A percentile compares a stretch with the other conserved stretches of the same genome.
phyloP scores from a whole-genome alignment of 1,140 invertebrate species.

The Drosophila novamexicana region DNA sequence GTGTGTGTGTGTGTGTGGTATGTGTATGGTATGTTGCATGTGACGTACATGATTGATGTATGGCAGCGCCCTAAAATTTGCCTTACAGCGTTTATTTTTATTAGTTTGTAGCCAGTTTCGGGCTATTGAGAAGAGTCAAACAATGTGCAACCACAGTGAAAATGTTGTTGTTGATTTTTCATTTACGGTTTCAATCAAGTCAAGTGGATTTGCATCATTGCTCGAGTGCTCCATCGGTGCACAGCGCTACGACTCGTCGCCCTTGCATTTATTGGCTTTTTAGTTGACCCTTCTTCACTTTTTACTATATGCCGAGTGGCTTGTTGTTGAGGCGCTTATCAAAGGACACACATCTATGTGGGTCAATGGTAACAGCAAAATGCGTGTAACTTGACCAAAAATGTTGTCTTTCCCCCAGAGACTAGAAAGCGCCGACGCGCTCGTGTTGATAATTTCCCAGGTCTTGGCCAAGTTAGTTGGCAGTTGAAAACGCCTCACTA shows the following conservation, averaged over 20 bases:
- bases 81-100: conserved; percentile 56
- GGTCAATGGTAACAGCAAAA: conserved; percentile 59
- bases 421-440: neutral
- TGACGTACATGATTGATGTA: conserved; percentile 64
- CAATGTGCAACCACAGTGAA: conserved; percentile 26
- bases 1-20: neutral
- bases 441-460: conserved; percentile 34
- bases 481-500: neutral
- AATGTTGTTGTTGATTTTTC: conserved; percentile 60
- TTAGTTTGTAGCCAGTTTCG: conserved; percentile 49
- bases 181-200: conserved; percentile 79
- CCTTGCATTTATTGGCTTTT: conserved; percentile 57
- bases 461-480: conserved; percentile 60
- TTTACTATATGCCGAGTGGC: neutral
- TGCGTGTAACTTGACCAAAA: conserved; percentile 35
- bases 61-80: conserved; percentile 39
- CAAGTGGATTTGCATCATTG: conserved; percentile 74
- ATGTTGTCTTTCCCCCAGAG: conserved; percentile 15
- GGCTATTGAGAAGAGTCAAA: conserved; percentile 15
- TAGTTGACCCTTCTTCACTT: conserved; percentile 13
- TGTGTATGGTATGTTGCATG: conserved; percentile 15
- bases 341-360: conserved; percentile 58
- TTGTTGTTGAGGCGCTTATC: conserved; percentile 38
- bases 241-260: neutral
- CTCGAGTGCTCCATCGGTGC: conserved; percentile 49